Evolutionary conservation across 2,797 vertebrate genomes (phyloP).

Genomic region (Molossus molossus): DNA sequence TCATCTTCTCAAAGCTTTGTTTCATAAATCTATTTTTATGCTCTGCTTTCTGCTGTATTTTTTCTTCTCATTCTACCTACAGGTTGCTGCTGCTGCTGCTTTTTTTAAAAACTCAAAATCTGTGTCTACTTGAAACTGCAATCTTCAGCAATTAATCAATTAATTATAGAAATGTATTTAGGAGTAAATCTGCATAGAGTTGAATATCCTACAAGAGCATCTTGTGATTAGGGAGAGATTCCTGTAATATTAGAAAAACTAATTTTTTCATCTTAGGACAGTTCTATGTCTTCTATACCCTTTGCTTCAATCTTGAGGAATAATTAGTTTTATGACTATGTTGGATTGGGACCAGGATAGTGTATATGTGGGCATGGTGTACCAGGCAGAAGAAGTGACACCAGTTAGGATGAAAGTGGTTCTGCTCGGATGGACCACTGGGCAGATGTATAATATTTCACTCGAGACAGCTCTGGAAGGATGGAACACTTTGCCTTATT

Average conservation of each 20-base stretch:
- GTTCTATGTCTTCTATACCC: background rate
- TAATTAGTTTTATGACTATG: background rate
- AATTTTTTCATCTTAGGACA: slow-evolving; percentile 39
- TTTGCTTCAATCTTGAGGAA: background rate
- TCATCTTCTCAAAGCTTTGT: background rate
- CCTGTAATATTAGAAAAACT: slow-evolving; percentile 37
- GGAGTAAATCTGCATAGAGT: slow-evolving; percentile 53
- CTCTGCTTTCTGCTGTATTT: slow-evolving; percentile 15
- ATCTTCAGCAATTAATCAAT: background rate
- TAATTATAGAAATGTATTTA: slow-evolving; percentile 36
- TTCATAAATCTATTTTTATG: slow-evolving; percentile 39
- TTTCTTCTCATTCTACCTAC: slow-evolving; percentile 41
- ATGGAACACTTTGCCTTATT: background rate
- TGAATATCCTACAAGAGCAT: slow-evolving; percentile 27
- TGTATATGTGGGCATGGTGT: background rate
- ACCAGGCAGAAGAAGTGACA: background rate
- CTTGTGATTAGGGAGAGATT: slow-evolving; percentile 23
- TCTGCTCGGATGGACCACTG: background rate
- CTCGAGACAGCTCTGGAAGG: background rate
- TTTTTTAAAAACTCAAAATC: background rate
- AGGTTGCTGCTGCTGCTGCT: background rate
- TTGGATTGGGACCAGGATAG: background rate
- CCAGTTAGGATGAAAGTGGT: background rate
- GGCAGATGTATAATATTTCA: background rate
- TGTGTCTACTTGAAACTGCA: slow-evolving; percentile 32